Evolutionary conservation across 2,888 invertebrate genomes (phyloP).

Genomic region (Apodemia zela): DNA sequence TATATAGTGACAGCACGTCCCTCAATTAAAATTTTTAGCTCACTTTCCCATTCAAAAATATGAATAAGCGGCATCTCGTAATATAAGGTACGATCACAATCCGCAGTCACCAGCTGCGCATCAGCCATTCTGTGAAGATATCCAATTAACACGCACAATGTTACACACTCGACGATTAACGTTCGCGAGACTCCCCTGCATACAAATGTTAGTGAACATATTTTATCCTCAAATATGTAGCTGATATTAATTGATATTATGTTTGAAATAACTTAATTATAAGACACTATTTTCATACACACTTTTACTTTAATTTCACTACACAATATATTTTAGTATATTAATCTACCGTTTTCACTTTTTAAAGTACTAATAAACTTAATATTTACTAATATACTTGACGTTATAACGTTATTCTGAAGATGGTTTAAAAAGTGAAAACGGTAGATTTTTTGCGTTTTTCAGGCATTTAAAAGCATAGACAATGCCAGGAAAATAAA

Average conservation of each 20-base stretch:
- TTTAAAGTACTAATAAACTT: too few species aligned
- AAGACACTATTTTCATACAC: too few species aligned
- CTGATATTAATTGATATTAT: neutral
- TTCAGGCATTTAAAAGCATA: too few species aligned
- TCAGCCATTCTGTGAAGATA: slow-evolving; percentile 25
- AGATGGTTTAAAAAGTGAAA: too few species aligned
- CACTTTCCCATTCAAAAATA: neutral
- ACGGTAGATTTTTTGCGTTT: too few species aligned
- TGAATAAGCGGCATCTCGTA: slow-evolving; percentile 22
- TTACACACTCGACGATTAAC: slow-evolving; percentile 32
- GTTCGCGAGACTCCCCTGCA: slow-evolving; percentile 27
- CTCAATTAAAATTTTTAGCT: neutral
- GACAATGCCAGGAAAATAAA: too few species aligned
- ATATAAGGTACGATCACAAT: slow-evolving; percentile 17
- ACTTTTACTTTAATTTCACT: too few species aligned
- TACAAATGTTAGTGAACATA: slow-evolving; percentile 22
- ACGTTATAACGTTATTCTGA: too few species aligned
- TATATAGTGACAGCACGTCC: neutral
- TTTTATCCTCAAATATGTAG: slow-evolving; percentile 1
- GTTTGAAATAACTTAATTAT: neutral
- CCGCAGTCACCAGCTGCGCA: slow-evolving; percentile 24
- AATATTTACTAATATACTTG: too few species aligned
- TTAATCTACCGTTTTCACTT: too few species aligned
- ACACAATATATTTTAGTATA: too few species aligned
- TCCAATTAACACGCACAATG: slow-evolving; percentile 31